phyloP scores from a whole-genome alignment of 2,113 vertebrate species.

The Tyto alba region DNA sequence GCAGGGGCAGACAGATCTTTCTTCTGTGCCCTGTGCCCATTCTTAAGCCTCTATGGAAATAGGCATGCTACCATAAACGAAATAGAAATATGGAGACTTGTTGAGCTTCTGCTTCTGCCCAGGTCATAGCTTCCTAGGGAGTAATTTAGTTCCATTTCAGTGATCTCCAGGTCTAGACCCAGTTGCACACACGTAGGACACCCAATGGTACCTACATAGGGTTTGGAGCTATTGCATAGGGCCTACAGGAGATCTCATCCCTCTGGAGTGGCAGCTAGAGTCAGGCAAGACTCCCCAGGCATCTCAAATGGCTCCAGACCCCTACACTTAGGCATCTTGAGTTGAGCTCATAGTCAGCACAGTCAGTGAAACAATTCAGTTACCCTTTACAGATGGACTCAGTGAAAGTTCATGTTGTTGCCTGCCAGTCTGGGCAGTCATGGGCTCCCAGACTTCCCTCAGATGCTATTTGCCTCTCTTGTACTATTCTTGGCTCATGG shows the following conservation, averaged over 20 bases:
- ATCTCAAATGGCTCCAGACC: not conserved
- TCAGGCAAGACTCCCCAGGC: not conserved
- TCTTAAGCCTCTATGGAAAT: not conserved
- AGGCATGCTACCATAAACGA: not conserved
- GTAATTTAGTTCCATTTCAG: not conserved
- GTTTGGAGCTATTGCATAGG: not conserved
- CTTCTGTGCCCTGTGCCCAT: not conserved
- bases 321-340: not conserved
- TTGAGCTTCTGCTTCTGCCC: not conserved
- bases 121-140: not conserved
- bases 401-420: not conserved
- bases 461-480: not conserved
- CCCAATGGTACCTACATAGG: not conserved
- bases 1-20: not conserved
- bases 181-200: rapidly evolving
- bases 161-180: not conserved
- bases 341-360: not conserved
- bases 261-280: not conserved
- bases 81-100: not conserved
- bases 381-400: not conserved
- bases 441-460: not conserved
- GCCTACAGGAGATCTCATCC: not conserved
- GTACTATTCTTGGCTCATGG: not conserved
- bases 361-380: not conserved
- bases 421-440: rapidly evolving